Evolutionary conservation across 2,888 invertebrate species (phyloP).

Genomic region (Latrodectus hesperus): DNA sequence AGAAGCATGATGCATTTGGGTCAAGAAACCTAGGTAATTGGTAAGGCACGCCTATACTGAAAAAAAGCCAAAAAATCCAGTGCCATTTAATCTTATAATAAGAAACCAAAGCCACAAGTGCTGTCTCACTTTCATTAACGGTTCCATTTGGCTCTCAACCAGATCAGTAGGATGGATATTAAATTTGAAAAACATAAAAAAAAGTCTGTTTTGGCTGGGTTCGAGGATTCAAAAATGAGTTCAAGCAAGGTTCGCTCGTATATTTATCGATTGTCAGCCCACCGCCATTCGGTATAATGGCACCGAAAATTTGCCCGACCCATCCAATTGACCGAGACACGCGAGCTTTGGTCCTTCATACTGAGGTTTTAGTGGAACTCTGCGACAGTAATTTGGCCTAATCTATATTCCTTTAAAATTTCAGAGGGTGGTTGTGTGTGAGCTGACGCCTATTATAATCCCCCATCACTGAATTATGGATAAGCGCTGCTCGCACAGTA

Average conservation of each 20-base stretch:
- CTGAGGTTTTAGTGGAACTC: not conserved
- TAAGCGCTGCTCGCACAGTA: not conserved
- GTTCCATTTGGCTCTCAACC: slow-evolving; percentile 9
- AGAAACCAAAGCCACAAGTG: not conserved
- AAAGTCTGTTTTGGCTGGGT: not conserved
- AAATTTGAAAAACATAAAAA: not conserved
- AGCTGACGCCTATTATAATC: not conserved
- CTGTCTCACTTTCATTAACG: not conserved
- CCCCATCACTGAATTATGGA: not conserved
- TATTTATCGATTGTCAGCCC: not conserved
- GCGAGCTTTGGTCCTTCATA: not conserved
- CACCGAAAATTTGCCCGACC: not conserved
- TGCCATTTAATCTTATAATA: not conserved
- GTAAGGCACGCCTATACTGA: too few relatives aligned
- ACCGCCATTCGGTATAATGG: not conserved
- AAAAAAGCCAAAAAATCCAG: too few relatives aligned
- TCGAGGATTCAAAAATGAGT: not conserved
- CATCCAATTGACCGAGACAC: not conserved
- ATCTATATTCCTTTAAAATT: not conserved
- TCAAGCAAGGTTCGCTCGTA: not conserved
- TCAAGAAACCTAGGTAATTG: too few relatives aligned
- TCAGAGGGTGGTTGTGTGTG: not conserved
- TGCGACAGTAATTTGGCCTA: not conserved
- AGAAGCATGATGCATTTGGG: too few relatives aligned
- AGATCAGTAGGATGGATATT: not conserved